A percentile compares a stretch with the other conserved stretches of the same genome.
Evolutionary conservation across 1,140 invertebrate species (phyloP).

Genomic region (Melitaea cinxia): DNA sequence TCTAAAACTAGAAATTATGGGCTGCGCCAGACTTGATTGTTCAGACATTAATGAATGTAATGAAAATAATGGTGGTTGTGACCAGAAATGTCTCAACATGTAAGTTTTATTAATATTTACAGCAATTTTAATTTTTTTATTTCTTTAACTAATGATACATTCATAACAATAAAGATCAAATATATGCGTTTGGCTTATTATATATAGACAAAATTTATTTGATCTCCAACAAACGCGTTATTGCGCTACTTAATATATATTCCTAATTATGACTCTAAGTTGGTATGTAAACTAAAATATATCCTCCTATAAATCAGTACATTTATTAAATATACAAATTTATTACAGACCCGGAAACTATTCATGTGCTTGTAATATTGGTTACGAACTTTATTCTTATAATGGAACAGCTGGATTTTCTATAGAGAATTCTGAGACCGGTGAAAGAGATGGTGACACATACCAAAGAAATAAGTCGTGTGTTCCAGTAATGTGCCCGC

Average conservation of each 20-base stretch:
- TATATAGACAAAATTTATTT: too few relatives aligned
- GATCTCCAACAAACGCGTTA: too few relatives aligned
- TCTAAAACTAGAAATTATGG: conserved; percentile 95
- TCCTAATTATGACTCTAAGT: too few relatives aligned
- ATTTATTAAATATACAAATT: background rate
- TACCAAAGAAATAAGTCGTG: conserved; percentile 97
- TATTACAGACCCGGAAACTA: conserved; percentile 89
- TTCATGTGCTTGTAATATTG: conserved; percentile 94
- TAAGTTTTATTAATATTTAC: conserved; percentile 51
- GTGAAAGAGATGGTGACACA: conserved; percentile 92
- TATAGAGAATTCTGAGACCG: conserved; percentile 92
- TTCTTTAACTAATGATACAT: too few relatives aligned
- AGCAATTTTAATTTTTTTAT: background rate
- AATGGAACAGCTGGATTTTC: conserved; percentile 96
- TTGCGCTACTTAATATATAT: too few relatives aligned
- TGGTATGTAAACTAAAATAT: too few relatives aligned
- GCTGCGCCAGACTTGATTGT: conserved; percentile 95
- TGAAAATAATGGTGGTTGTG: conserved; percentile 94
- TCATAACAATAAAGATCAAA: too few relatives aligned
- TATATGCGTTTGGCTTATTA: too few relatives aligned
- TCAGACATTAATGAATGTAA: conserved; percentile 96
- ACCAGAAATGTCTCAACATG: conserved; percentile 96
- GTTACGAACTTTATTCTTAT: conserved; percentile 93
- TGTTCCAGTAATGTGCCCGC: conserved; percentile 95
- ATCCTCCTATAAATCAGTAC: too few relatives aligned